Conservation (phyloP, 2,888 invertebrate species). For the Bombyx huttoni region DNA sequence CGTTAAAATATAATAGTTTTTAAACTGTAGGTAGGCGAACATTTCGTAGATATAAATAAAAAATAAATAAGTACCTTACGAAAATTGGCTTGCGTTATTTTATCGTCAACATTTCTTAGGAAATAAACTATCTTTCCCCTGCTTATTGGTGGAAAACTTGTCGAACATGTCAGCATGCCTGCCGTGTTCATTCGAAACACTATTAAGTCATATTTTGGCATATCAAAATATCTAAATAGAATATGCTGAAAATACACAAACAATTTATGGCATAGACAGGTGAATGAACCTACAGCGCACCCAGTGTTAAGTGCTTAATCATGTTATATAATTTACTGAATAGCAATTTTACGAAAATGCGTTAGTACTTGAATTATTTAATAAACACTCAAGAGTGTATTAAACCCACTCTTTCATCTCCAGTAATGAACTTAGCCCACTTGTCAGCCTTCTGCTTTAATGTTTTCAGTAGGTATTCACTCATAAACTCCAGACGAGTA, state of each 20-base stretch:
- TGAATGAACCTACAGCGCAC: too few species aligned
- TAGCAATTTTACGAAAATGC: too few species aligned
- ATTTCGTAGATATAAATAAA: too few species aligned
- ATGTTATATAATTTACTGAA: too few species aligned
- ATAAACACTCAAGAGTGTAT: not conserved
- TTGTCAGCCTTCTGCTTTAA: conserved; percentile 88
- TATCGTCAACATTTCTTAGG: conserved; percentile 75
- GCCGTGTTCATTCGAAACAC: conserved; percentile 75
- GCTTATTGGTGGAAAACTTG: conserved; percentile 72
- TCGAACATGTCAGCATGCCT: conserved; percentile 76
- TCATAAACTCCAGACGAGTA: conserved; percentile 83
- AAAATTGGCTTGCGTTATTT: conserved; percentile 75
- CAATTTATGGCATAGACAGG: not conserved
- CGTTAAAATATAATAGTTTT: too few species aligned
- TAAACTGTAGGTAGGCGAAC: too few species aligned
- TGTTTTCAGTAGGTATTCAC: conserved; percentile 79
- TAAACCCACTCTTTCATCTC: conserved; percentile 76
- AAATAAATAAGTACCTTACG: conserved; percentile 24
- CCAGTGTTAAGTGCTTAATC: too few species aligned
- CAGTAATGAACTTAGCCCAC: conserved; percentile 87
- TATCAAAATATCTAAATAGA: conserved; percentile 46
- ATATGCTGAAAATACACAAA: conserved; percentile 36
- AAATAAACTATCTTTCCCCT: conserved; percentile 84
- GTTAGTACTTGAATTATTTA: too few species aligned
- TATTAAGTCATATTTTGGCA: conserved; percentile 51